phyloP scores from a whole-genome alignment of 2,888 invertebrate genomes.

The Calliopum simillimum region DNA sequence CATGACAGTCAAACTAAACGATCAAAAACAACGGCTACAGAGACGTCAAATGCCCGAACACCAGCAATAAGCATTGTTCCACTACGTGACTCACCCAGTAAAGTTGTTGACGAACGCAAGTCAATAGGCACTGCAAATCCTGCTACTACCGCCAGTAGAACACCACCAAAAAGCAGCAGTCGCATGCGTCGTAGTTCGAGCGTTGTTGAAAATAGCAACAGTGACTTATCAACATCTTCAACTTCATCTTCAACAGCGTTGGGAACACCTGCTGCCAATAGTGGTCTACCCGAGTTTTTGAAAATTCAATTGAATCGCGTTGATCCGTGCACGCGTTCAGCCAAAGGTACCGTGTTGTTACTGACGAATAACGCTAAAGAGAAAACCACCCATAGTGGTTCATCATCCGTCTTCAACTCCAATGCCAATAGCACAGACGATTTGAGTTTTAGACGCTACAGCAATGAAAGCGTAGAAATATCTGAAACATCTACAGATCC shows the following conservation, averaged over 20 bases:
- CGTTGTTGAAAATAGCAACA: conserved; percentile 46
- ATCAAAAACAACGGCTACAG: too few relatives aligned
- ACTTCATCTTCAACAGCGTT: conserved; percentile 1
- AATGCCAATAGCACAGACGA: conserved; percentile 58
- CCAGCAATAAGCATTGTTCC: neutral
- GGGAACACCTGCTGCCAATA: conserved; percentile 59
- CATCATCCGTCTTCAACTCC: neutral
- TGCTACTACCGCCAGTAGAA: conserved; percentile 27
- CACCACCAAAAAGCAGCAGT: conserved; percentile 47
- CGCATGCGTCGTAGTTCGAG: conserved; percentile 53
- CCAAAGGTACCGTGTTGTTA: conserved; percentile 73
- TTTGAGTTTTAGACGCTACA: conserved; percentile 63
- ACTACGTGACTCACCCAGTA: neutral
- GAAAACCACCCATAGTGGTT: neutral
- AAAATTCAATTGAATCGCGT: conserved; percentile 79
- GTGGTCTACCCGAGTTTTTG: conserved; percentile 75
- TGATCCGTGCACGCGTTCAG: conserved; percentile 71
- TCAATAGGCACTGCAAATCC: conserved; percentile 38
- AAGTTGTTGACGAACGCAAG: conserved; percentile 6
- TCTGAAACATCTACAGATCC: conserved; percentile 49
- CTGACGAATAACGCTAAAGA: conserved; percentile 69
- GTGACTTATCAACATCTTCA: neutral
- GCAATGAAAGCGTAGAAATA: conserved; percentile 68
- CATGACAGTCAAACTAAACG: too few relatives aligned
- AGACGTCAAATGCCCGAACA: neutral